Percentiles rank a stretch among this genome's conserved stretches.
These are phyloP conservation scores for Otolemur crassicaudatus DNA, from an alignment of 2,797 vertebrate species.

Conservation along the genomic window DNA sequence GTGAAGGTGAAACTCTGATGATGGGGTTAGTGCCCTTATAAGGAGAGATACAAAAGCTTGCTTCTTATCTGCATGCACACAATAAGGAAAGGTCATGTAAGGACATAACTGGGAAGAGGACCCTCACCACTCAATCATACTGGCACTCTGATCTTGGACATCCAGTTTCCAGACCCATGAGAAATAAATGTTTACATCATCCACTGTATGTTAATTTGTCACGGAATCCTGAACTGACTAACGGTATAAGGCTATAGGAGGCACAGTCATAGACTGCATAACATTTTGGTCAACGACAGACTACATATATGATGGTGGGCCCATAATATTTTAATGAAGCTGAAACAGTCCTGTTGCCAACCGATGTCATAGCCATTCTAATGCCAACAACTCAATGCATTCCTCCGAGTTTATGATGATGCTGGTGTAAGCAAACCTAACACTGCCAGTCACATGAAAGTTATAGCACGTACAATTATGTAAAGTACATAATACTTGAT, in stretches of 20 bases:
- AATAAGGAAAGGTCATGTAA: neutral
- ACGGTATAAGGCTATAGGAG: neutral
- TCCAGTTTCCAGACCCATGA: neutral
- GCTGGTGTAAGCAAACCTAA: neutral
- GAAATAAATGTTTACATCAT: neutral
- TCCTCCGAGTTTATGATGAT: neutral
- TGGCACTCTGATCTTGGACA: neutral
- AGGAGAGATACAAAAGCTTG: neutral
- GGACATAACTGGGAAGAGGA: neutral
- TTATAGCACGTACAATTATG: neutral
- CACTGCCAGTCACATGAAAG: neutral
- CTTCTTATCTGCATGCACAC: neutral
- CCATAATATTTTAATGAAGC: neutral
- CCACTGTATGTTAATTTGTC: neutral
- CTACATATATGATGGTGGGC: too few relatives aligned
- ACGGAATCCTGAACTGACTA: neutral
- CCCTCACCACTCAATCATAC: neutral
- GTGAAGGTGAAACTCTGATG: neutral
- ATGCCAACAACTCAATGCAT: neutral
- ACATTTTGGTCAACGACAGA: neutral
- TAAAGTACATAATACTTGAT: neutral
- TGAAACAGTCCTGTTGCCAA: neutral
- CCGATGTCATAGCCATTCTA: neutral
- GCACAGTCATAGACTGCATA: neutral
- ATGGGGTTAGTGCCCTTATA: neutral